Conservation (phyloP, 2,888 invertebrate species). For the Helobdella robusta region DNA sequence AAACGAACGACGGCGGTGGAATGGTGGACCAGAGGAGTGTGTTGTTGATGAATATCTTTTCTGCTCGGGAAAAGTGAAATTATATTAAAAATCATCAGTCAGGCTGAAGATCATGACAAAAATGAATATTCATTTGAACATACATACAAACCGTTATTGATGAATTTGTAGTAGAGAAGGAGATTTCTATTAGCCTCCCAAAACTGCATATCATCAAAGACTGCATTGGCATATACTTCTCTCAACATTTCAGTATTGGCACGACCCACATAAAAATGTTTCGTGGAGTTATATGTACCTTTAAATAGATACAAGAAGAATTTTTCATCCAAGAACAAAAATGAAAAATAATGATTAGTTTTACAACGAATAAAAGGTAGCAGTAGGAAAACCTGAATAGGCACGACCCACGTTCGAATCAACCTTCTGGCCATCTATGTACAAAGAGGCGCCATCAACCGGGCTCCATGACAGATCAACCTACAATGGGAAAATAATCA, state of each 20-base stretch:
- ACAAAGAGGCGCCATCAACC: conserved; percentile 41
- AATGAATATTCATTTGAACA: not conserved
- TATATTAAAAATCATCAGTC: not conserved
- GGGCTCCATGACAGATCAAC: conserved; percentile 45
- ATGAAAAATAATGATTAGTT: too few species aligned
- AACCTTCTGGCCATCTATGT: conserved; percentile 38
- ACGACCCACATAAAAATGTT: conserved; percentile 31
- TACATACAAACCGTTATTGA: conserved; percentile 27
- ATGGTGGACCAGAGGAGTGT: not conserved
- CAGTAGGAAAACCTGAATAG: conserved; percentile 19
- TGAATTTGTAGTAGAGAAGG: conserved; percentile 29
- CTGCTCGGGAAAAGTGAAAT: not conserved
- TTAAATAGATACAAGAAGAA: too few species aligned
- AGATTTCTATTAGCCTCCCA: conserved; percentile 35
- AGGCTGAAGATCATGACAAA: too few species aligned
- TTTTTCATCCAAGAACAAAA: too few species aligned
- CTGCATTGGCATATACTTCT: conserved; percentile 37
- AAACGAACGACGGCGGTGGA: conserved; percentile 1
- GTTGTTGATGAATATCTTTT: not conserved
- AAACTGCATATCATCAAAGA: conserved; percentile 41
- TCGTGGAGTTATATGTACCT: conserved; percentile 23
- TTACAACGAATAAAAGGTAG: too few species aligned
- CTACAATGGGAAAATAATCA: not conserved
- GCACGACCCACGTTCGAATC: conserved; percentile 19
- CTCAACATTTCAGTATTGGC: conserved; percentile 34